phyloP scores from a whole-genome alignment of 2,888 invertebrate species.

The Drosophila flavopinicola region DNA sequence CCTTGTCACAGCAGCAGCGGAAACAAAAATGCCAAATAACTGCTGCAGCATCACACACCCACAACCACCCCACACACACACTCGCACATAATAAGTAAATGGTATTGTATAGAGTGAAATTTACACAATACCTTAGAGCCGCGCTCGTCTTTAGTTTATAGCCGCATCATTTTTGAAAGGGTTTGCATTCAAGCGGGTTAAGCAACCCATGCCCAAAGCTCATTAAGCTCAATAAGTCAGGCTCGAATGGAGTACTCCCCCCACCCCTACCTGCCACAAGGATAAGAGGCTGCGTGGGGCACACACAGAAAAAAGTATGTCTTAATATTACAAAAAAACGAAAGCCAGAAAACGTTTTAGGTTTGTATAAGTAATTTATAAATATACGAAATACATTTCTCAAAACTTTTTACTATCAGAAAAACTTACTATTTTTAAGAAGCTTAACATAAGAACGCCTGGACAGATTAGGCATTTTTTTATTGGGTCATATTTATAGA shows the following conservation, averaged over 20 bases:
- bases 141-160: constrained; percentile 32
- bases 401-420: no score
- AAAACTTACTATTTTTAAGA: no score
- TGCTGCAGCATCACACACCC: constrained; percentile 29
- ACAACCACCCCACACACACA: background rate
- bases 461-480: no score
- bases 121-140: constrained; percentile 42
- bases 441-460: no score
- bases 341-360: no score
- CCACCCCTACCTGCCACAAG: background rate
- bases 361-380: no score
- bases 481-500: no score
- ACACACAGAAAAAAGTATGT: no score
- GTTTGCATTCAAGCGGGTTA: constrained; percentile 43
- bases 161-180: constrained; percentile 26
- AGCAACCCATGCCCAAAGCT: constrained; percentile 12
- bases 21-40: constrained; percentile 44
- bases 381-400: no score
- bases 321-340: no score
- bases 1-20: constrained; percentile 52
- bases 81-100: constrained; percentile 45
- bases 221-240: constrained; percentile 38
- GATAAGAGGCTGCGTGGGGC: constrained; percentile 41
- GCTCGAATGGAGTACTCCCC: constrained; percentile 5
- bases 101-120: constrained; percentile 37